Evolutionary conservation across 2,113 vertebrate genomes (phyloP), one percentile per base, ranked within the genome.

Genomic region (Lota lota): DNA sequence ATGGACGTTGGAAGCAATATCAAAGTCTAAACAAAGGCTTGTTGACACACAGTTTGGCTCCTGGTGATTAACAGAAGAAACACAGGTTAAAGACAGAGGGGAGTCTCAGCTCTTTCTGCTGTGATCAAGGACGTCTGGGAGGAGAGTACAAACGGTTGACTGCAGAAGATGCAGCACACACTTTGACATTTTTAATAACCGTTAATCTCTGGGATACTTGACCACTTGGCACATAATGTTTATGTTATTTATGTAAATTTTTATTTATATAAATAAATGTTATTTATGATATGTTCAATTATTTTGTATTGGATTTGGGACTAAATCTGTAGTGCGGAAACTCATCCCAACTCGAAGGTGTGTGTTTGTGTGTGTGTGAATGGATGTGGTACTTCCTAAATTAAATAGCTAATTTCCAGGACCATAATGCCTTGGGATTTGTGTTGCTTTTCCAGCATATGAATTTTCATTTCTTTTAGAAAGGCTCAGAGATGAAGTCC

Each of bases 41-140:
- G 50, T 53, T 72, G 76, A 76, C 75, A 50, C 64, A 36, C 70
- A 70, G 77, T 79, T 72, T 76, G 63, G 75, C 64, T 74, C 56
- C 60, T 28, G 16, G 79, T 81, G 79, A 90, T 89, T 88, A 88
- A 85, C 54, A 68, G 64, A 33, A 65, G 72, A 78, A 73, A 73
- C 78, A 68, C 40, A 72, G 84, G 84, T 88, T 88, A 87, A 88
- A 83, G 74, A 79, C 66, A 81, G 73, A 80, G 61, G 65, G 67
- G 73, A 87, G 69, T 22, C 68, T 63, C 63, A 75, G 67, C 54
- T 74, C 18, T 63, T 28, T n/a, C 19, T 21, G 16, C 53, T 62
- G 64, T 72, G 74, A 78, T 84, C 80, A 83, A 82, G 87, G 70
- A 62, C 67, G 40, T 72, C 66, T 61, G 61, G 50, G n/a, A 79